Evolutionary conservation across 1,140 invertebrate species (phyloP).

Genomic region (Monochamus saltuarius): DNA sequence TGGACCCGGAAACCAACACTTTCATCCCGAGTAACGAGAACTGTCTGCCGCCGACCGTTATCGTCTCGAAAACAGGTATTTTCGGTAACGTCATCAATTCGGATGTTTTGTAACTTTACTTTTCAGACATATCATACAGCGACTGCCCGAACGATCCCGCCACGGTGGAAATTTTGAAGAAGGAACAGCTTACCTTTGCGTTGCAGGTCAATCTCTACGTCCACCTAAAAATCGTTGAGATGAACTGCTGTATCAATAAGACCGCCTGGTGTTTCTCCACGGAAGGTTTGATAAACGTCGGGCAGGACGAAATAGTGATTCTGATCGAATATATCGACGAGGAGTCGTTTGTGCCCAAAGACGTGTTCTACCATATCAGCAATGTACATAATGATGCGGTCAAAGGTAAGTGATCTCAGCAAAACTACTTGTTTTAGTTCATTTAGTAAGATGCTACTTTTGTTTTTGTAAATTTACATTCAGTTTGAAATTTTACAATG

Average conservation of each 20-base stretch:
- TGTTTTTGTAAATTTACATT: too few species aligned
- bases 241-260: constrained; percentile 81
- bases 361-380: constrained; percentile 77
- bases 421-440: too few species aligned
- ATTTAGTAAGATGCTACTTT: too few species aligned
- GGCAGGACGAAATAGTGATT: constrained; percentile 84
- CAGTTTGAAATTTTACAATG: too few species aligned
- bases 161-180: constrained; percentile 57
- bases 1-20: constrained; percentile 58
- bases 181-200: constrained; percentile 74
- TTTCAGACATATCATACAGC: constrained; percentile 60
- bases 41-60: constrained; percentile 60
- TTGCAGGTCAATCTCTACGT: constrained; percentile 78
- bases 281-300: constrained; percentile 76
- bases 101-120: constrained; percentile 5
- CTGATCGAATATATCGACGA: constrained; percentile 73
- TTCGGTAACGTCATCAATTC: background rate
- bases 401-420: constrained; percentile 57
- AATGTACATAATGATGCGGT: constrained; percentile 76
- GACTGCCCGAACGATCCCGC: constrained; percentile 57
- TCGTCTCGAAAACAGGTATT: constrained; percentile 58
- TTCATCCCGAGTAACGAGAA: constrained; percentile 59
- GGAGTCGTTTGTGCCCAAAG: constrained; percentile 70
- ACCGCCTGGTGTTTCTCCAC: constrained; percentile 81
- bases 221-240: constrained; percentile 73